phyloP scores from a whole-genome alignment of 2,113 vertebrate genomes.

The Nannobrachium achirus region DNA sequence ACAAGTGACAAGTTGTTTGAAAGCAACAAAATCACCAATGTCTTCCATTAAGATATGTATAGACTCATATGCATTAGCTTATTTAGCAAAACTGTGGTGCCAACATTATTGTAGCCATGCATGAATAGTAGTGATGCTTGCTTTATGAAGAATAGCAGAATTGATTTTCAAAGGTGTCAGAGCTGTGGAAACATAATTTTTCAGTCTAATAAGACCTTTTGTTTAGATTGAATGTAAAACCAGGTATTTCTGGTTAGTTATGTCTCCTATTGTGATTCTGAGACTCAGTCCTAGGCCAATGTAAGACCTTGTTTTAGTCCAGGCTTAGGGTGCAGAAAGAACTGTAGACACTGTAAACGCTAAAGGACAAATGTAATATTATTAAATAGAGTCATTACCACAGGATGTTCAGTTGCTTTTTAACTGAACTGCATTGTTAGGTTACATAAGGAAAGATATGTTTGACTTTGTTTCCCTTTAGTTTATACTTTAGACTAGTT shows the following conservation, averaged over 20 bases:
- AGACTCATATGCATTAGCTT: conserved; percentile 98
- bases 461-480: no score
- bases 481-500: conserved; percentile 6
- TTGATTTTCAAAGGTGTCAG: conserved; percentile 44
- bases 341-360: no score
- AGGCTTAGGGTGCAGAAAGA: neutral
- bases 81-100: conserved; percentile 91
- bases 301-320: conserved; percentile 22
- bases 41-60: conserved; percentile 99
- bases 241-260: conserved; percentile 11
- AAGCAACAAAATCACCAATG: conserved; percentile 99
- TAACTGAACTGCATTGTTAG: conserved; percentile 1
- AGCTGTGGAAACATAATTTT: neutral
- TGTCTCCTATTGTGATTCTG: neutral
- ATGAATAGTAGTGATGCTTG: conserved; percentile 94
- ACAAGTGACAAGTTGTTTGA: conserved; percentile 99
- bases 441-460: neutral
- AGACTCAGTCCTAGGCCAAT: conserved; percentile 6
- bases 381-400: conserved; percentile 1
- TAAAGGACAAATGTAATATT: no score
- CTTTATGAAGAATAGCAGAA: conserved; percentile 75
- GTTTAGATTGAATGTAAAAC: neutral
- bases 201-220: neutral
- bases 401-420: neutral
- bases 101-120: conserved; percentile 90